A percentile compares a stretch with the other conserved stretches of the same genome.
Conservation (phyloP, 2,888 invertebrate species). For the Andrena flavipes region DNA sequence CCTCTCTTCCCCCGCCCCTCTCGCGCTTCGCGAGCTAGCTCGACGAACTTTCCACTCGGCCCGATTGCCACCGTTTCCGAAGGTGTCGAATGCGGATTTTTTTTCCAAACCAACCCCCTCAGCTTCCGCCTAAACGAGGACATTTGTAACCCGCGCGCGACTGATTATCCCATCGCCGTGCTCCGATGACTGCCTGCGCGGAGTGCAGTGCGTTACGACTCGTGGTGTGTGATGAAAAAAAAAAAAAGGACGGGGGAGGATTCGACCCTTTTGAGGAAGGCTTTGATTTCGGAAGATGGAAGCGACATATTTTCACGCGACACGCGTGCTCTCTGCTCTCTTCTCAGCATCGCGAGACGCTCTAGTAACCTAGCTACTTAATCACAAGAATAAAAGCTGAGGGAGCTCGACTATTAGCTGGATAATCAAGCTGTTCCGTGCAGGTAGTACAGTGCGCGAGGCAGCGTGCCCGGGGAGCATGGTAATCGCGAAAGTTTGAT, state of each 20-base stretch:
- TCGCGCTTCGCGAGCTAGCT: slow-evolving; percentile 23
- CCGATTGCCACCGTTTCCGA: slow-evolving; percentile 59
- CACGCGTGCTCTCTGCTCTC: too few species aligned
- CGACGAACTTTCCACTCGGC: slow-evolving; percentile 61
- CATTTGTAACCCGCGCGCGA: slow-evolving; percentile 33
- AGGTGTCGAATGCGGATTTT: slow-evolving; percentile 51
- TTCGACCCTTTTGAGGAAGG: too few species aligned
- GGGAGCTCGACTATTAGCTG: too few species aligned
- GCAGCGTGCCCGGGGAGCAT: background rate
- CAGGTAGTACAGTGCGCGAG: background rate
- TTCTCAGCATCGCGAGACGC: too few species aligned
- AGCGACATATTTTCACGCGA: too few species aligned
- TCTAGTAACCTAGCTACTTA: too few species aligned
- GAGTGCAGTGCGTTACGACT: too few species aligned
- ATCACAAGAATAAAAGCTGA: too few species aligned
- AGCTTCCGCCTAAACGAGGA: slow-evolving; percentile 32
- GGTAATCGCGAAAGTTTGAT: slow-evolving; percentile 42
- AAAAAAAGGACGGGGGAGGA: too few species aligned
- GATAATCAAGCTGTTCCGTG: too few species aligned
- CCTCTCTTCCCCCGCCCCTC: background rate
- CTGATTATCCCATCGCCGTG: slow-evolving; percentile 17
- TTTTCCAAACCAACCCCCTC: background rate
- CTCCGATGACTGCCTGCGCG: background rate
- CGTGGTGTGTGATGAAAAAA: too few species aligned
- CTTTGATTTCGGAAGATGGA: too few species aligned